Conservation (phyloP, 2,797 vertebrate species). For the Pristis pectinata region DNA sequence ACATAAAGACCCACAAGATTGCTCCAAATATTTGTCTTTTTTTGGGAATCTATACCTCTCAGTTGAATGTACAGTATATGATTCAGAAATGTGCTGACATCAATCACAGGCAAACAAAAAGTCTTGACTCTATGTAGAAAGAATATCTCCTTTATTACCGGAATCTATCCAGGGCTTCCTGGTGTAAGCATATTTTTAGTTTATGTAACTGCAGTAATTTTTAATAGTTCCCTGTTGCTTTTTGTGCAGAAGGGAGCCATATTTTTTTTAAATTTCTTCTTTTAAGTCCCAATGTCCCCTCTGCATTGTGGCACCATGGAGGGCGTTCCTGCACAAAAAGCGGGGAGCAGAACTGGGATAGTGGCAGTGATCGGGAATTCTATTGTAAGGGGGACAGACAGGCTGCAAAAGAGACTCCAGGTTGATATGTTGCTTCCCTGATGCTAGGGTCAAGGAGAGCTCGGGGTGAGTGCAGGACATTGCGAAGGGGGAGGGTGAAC, state of each 20-base stretch:
- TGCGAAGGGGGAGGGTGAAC: too few relatives aligned
- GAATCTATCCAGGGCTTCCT: neutral
- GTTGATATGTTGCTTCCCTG: too few relatives aligned
- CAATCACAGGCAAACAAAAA: neutral
- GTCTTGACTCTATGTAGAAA: neutral
- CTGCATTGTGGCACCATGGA: too few relatives aligned
- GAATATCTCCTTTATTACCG: neutral
- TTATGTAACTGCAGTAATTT: neutral
- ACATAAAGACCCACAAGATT: slow-evolving; percentile 48
- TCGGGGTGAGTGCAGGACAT: too few relatives aligned
- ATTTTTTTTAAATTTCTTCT: neutral
- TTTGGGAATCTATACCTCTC: neutral
- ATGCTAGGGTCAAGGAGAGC: too few relatives aligned
- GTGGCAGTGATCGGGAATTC: too few relatives aligned
- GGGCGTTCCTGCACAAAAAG: too few relatives aligned
- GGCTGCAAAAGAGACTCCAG: too few relatives aligned
- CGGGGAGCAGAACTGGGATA: too few relatives aligned
- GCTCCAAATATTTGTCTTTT: slow-evolving; percentile 44
- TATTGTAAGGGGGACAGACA: too few relatives aligned
- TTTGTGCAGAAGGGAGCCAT: neutral
- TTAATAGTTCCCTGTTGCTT: neutral
- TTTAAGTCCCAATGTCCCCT: neutral
- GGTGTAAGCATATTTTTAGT: neutral
- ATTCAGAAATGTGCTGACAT: neutral
- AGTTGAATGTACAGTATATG: neutral